Base-by-base conservation (phyloP, 1,140 invertebrate species). In the Nylanderia fulva region DNA sequence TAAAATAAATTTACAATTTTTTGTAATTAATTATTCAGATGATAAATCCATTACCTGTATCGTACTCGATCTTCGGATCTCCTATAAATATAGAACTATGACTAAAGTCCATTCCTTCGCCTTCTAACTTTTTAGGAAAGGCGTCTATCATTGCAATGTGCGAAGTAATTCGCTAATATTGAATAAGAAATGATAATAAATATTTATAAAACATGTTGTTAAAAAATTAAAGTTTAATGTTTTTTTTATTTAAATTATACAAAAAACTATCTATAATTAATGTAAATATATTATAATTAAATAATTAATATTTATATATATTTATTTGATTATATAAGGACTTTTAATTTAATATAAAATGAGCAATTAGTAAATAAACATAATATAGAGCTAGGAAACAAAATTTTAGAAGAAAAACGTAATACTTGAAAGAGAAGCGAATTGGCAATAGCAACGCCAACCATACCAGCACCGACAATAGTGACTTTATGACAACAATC, bases 141-240 rank as follows among this genome's bases (percentile, higher is more conserved):
- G 96, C 94, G 91, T 97, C 96, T 11, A 96, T 94, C 6, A 97
- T 93, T 3, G 95, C 95, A n/a, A 96, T 72, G 80, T 96, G 96
- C 69, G 92, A 93, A 60, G 95, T 95, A 64, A 96, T 95, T 91
- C 94, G 94, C 95, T 93, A 74, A 60, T 52, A 77, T 80, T 15
- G 27, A 27, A 68, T 24, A 71, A 56, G 27, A 21, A 66, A 29
- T 3, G 39, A 71, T 45, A 42, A n/a, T n/a, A 36, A 24, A 79
- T 54, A 9, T 27, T 63, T 39, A 68, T 7, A 18, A 39, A 68
- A 64, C 9, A 13, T 52, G 11, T 36, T 0, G 21, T 0, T 11
- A 77, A 39, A 2, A 79, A 13, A 68, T 58, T 52, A 52, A 52
- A 11, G 33, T 42, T 45, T 18, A 27, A 58, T 68, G 21, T 56